Conservation (phyloP, 2,797 vertebrate species). For the Mus spretus region DNA sequence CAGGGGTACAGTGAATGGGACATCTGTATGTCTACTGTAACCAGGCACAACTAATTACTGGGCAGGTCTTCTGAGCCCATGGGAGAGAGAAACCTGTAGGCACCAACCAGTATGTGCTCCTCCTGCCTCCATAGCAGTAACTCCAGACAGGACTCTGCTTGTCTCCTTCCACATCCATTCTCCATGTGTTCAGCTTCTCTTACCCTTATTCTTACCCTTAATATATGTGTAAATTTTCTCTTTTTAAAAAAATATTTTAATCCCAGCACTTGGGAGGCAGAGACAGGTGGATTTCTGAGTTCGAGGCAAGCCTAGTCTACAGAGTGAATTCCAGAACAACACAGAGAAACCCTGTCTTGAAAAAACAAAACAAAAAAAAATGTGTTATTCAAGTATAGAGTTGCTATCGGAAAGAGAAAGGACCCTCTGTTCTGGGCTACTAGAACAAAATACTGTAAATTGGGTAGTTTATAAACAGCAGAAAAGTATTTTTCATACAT, state of each 20-base stretch:
- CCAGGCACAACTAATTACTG: neutral
- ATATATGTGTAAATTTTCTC: neutral
- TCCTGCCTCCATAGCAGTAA: rapidly evolving
- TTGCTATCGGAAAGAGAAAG: neutral
- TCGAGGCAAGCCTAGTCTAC: no score
- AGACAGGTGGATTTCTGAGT: no score
- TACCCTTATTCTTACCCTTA: neutral
- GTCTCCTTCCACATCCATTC: neutral
- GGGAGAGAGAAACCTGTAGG: neutral
- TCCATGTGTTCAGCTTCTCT: neutral
- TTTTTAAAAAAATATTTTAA: neutral
- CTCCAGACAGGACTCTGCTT: neutral
- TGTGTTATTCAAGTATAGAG: neutral
- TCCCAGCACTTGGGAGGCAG: no score
- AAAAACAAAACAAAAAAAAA: neutral
- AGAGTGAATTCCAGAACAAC: no score
- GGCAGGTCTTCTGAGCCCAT: neutral
- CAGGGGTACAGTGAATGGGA: slow-evolving; percentile 30
- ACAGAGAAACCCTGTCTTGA: no score
- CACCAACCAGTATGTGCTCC: neutral
- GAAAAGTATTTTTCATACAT: neutral
- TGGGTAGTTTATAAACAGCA: neutral
- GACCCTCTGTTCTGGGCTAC: neutral
- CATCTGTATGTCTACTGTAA: neutral
- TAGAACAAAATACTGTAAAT: neutral